Conservation (phyloP, 2,797 vertebrate genomes). For the Dermochelys coriacea region DNA sequence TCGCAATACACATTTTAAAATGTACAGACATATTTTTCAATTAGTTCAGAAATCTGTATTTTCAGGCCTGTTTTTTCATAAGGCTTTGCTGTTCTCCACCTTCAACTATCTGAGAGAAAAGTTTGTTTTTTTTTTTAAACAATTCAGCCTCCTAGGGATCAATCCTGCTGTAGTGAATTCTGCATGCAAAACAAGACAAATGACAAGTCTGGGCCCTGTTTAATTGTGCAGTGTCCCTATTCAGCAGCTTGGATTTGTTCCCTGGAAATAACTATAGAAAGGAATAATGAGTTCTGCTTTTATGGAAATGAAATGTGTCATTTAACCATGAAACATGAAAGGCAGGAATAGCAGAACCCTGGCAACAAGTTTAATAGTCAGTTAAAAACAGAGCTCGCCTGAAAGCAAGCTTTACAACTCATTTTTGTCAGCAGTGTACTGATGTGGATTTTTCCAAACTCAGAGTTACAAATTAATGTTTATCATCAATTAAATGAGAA, state of each 20-base stretch:
- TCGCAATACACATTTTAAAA: neutral
- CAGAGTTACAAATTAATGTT: neutral
- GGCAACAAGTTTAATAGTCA: neutral
- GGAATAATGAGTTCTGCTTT: constrained; percentile 49
- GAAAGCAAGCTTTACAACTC: neutral
- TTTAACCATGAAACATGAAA: constrained; percentile 33
- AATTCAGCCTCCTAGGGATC: neutral
- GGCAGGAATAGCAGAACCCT: constrained; percentile 56
- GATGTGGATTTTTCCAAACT: neutral
- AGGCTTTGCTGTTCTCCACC: neutral
- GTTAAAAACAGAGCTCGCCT: constrained; percentile 21
- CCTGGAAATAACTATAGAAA: constrained; percentile 31
- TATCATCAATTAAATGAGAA: neutral
- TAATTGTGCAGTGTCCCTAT: neutral
- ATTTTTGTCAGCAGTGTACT: neutral
- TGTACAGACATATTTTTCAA: neutral
- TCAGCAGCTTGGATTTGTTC: constrained; percentile 15
- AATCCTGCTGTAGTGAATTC: constrained; percentile 7
- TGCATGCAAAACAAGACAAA: neutral
- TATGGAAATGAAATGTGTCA: constrained; percentile 50
- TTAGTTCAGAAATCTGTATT: neutral
- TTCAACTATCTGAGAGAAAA: neutral
- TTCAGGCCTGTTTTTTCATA: neutral
- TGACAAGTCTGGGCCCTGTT: neutral
- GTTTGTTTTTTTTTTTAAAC: neutral